phyloP scores from a whole-genome alignment of 1,140 invertebrate species.

The Hypothenemus hampei region DNA sequence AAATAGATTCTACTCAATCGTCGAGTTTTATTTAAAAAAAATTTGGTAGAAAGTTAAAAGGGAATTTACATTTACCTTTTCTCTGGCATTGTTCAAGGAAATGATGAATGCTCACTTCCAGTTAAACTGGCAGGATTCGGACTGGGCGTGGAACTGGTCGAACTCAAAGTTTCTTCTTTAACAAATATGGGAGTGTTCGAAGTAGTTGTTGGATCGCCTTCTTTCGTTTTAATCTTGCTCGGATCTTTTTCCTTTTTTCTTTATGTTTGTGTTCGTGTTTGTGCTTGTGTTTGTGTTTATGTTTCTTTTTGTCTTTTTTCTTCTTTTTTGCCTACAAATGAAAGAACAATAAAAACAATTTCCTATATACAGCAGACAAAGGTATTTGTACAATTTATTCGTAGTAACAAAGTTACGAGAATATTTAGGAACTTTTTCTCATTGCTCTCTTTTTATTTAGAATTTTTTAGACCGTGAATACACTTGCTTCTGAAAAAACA shows the following conservation, averaged over 20 bases:
- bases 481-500: too few species aligned
- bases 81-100: neutral
- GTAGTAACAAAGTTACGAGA: too few species aligned
- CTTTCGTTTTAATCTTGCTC: slow-evolving; percentile 47
- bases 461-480: too few species aligned
- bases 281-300: slow-evolving; percentile 72
- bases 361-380: too few species aligned
- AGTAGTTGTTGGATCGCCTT: slow-evolving; percentile 43
- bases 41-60: too few species aligned
- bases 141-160: slow-evolving; percentile 59
- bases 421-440: too few species aligned
- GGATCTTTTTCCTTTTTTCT: slow-evolving; percentile 49
- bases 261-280: slow-evolving; percentile 63
- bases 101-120: slow-evolving; percentile 4
- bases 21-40: too few species aligned
- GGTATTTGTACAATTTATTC: too few species aligned
- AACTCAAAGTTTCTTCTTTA: slow-evolving; percentile 56
- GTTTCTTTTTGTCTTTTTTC: slow-evolving; percentile 79
- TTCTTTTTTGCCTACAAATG: slow-evolving; percentile 68
- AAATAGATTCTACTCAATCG: slow-evolving; percentile 45
- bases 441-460: too few species aligned
- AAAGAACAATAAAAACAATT: too few species aligned
- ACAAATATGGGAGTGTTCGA: slow-evolving; percentile 11
- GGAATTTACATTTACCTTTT: too few species aligned
- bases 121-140: slow-evolving; percentile 38